Percentiles rank a stretch among this genome's conserved stretches.
Evolutionary conservation across 1,140 invertebrate genomes (phyloP).

Genomic region (Brachionus paranguensis): DNA sequence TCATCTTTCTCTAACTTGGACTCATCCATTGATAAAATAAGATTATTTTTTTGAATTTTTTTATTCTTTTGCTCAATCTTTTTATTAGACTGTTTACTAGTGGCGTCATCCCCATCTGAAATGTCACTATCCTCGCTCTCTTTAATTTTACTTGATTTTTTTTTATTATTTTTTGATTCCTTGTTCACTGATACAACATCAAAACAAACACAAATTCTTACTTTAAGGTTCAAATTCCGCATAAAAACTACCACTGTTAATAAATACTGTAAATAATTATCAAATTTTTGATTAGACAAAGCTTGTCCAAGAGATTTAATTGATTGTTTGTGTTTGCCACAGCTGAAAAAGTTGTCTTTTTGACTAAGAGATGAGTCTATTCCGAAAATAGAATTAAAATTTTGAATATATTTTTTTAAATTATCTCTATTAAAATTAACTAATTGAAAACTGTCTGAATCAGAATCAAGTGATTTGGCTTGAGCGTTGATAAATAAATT

Average conservation of each 20-base stretch:
- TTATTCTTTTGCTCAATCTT: not conserved
- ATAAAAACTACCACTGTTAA: not conserved
- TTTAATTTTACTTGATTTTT: not conserved
- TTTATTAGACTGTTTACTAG: not conserved
- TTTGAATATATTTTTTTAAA: not conserved
- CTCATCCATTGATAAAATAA: slow-evolving; percentile 6
- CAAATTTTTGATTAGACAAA: not conserved
- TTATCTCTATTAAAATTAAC: not conserved
- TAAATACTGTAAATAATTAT: slow-evolving; percentile 28
- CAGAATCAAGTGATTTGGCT: not conserved
- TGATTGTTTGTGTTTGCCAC: not conserved
- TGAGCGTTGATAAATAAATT: not conserved
- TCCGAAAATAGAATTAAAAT: not conserved
- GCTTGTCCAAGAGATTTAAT: not conserved
- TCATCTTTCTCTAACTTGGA: not conserved
- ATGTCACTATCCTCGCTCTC: not conserved
- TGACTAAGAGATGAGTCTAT: not conserved
- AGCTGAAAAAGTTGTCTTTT: not conserved
- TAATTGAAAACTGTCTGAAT: not conserved
- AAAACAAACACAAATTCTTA: slow-evolving; percentile 17
- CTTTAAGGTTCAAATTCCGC: not conserved
- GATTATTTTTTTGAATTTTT: not conserved
- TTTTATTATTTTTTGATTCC: not conserved
- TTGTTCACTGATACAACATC: not conserved
- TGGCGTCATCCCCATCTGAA: not conserved